Evolutionary conservation across 2,797 vertebrate species (phyloP), one percentile per base, ranked within the genome.

Genomic region (Australoheros facetus): DNA sequence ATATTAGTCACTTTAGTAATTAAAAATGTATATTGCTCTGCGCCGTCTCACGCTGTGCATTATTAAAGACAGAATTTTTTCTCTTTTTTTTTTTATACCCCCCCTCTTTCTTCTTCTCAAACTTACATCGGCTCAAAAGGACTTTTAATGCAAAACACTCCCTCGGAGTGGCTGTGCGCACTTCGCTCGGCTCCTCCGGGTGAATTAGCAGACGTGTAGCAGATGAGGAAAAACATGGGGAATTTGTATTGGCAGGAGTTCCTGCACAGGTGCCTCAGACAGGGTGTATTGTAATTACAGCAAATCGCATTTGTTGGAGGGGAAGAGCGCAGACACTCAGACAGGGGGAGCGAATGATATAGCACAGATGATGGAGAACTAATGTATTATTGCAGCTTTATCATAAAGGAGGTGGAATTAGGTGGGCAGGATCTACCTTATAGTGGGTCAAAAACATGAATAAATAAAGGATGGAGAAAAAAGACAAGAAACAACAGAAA

Each of bases 1-100:
- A 98, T 98, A 99, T 98, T 99, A 98, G 97, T 98, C 97, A 98
- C 97, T 99, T 99, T 98, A 98, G 97, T 97, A 98, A 99, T 99
- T 99, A 99, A 99, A 98, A 99, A 99, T 99, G 97, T 92, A 99
- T 98, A 98, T 97, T 96, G 97, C 97, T 97, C 96, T 94, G 96
- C 95, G 96, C 96, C 92, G 96, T 95, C 96, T 97, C 95, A 84
- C 96, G 92, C 93, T 96, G 96, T 99, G 97, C 97, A 98, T 99
- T 98, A 99, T 99, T 99, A 97, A 99, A 97, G 95, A 95, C 94
- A 90, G 94, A 95, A 92, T 96, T 96, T 87, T 85, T 86, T 82
- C 57, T 74, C 12, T 34, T 73, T 45, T 39, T 60, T 17, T 5
- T 30, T 0, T 1, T 2, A 45, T 37, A 14, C 13, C 21, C 16